Conservation (phyloP, 2,888 invertebrate species). For the Romanomermis culicivorax region DNA sequence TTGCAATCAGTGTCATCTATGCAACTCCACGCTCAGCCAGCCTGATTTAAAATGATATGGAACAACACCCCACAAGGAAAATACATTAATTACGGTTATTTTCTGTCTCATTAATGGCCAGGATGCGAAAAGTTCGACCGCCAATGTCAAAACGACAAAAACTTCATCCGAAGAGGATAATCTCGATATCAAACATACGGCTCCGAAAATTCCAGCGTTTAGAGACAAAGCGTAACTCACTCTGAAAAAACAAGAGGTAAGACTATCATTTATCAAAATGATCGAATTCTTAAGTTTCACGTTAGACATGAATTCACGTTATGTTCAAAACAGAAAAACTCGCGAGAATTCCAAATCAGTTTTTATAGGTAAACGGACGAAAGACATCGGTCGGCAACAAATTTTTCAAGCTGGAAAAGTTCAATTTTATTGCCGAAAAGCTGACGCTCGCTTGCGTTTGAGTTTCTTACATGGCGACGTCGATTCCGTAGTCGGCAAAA, state of each 20-base stretch:
- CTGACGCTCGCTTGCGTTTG: too few relatives aligned
- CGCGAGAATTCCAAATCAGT: too few relatives aligned
- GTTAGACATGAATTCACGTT: background rate
- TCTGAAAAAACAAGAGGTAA: conserved; percentile 34
- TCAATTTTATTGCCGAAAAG: too few relatives aligned
- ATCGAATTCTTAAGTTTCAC: background rate
- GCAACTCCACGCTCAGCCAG: background rate
- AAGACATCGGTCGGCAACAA: too few relatives aligned
- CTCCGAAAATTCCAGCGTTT: conserved; percentile 80
- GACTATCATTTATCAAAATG: background rate
- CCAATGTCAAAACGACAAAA: conserved; percentile 65
- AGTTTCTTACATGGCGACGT: conserved; percentile 45
- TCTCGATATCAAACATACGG: conserved; percentile 78
- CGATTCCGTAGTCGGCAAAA: conserved; percentile 74
- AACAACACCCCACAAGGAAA: too few relatives aligned
- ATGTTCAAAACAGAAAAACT: background rate
- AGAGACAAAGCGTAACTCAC: conserved; percentile 74
- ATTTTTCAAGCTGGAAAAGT: too few relatives aligned
- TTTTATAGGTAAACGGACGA: too few relatives aligned
- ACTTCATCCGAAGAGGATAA: conserved; percentile 63
- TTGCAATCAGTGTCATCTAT: too few relatives aligned
- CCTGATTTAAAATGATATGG: background rate
- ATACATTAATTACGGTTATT: conserved; percentile 42
- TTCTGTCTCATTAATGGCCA: conserved; percentile 53
- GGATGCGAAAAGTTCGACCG: conserved; percentile 66